Percentiles rank a stretch among this genome's conserved stretches.
Evolutionary conservation across 2,113 vertebrate genomes (phyloP).

Genomic region (Carassius auratus): DNA sequence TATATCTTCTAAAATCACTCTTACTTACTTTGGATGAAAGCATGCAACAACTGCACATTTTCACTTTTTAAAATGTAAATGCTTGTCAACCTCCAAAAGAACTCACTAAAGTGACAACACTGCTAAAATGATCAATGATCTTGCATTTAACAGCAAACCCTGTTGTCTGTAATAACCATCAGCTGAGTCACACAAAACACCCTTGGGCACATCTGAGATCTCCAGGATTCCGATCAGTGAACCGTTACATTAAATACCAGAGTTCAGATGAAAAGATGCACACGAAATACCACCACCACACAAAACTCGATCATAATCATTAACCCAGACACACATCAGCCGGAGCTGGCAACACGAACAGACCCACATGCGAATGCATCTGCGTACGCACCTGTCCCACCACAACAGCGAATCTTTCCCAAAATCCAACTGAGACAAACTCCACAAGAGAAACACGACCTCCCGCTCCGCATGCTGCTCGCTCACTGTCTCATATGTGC

Average conservation of each 20-base stretch:
- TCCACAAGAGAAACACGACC: conserved; percentile 52
- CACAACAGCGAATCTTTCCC: conserved; percentile 55
- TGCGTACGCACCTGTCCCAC: conserved; percentile 50
- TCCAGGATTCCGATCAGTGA: conserved; percentile 3
- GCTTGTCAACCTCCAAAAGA: neutral
- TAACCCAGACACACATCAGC: conserved; percentile 10
- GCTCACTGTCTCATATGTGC: conserved; percentile 17
- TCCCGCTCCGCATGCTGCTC: conserved; percentile 55
- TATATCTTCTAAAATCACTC: neutral
- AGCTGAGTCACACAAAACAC: conserved; percentile 3
- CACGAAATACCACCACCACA: neutral
- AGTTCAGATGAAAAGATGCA: conserved; percentile 3
- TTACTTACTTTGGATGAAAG: neutral
- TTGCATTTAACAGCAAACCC: neutral
- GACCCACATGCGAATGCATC: neutral
- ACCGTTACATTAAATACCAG: conserved; percentile 16
- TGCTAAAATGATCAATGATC: neutral
- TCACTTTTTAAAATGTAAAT: neutral
- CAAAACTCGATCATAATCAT: conserved; percentile 3
- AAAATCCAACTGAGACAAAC: conserved; percentile 56
- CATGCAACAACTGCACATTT: neutral
- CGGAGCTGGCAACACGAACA: neutral
- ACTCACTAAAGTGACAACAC: neutral
- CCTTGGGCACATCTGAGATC: conserved; percentile 1
- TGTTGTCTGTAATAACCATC: neutral